phyloP scores from a whole-genome alignment of 2,113 vertebrate genomes.

The Thamnaconus septentrionalis region DNA sequence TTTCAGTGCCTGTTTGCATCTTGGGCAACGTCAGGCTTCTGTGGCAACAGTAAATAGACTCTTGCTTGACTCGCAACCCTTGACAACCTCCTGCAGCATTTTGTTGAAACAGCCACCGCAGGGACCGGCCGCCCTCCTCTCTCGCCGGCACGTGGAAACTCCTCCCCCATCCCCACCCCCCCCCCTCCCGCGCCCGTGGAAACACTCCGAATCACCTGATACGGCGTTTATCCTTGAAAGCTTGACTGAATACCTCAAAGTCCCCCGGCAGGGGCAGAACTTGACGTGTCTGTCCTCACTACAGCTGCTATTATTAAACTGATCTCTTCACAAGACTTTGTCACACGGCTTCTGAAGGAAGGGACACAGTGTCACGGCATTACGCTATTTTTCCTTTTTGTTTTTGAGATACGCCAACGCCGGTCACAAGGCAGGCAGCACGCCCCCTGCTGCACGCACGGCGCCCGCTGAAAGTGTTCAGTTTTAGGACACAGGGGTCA shows the following conservation, averaged over 20 bases:
- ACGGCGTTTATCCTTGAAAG: slow-evolving; percentile 69
- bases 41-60: slow-evolving; percentile 8
- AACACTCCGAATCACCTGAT: slow-evolving; percentile 67
- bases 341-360: slow-evolving; percentile 2
- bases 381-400: not conserved
- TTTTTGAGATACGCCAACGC: not conserved
- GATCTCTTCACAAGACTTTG: slow-evolving; percentile 37
- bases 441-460: slow-evolving; percentile 6
- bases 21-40: slow-evolving; percentile 14
- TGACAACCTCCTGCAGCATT: not conserved
- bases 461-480: slow-evolving; percentile 93
- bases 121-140: no score
- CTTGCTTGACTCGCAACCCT: slow-evolving; percentile 24
- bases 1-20: slow-evolving; percentile 19
- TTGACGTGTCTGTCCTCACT: slow-evolving; percentile 57
- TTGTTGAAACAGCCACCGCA: slow-evolving; percentile 33
- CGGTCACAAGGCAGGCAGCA: not conserved
- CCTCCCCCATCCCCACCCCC: slow-evolving; percentile 35
- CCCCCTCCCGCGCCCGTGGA: slow-evolving; percentile 30
- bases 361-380: not conserved
- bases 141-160: not conserved
- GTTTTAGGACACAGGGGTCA: slow-evolving; percentile 99
- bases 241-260: slow-evolving; percentile 56
- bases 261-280: slow-evolving; percentile 56
- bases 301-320: slow-evolving; percentile 58